These are phyloP conservation scores for Threskiornis aethiopicus DNA, from an alignment of 2,797 vertebrate genomes.

Conservation along the genomic window DNA sequence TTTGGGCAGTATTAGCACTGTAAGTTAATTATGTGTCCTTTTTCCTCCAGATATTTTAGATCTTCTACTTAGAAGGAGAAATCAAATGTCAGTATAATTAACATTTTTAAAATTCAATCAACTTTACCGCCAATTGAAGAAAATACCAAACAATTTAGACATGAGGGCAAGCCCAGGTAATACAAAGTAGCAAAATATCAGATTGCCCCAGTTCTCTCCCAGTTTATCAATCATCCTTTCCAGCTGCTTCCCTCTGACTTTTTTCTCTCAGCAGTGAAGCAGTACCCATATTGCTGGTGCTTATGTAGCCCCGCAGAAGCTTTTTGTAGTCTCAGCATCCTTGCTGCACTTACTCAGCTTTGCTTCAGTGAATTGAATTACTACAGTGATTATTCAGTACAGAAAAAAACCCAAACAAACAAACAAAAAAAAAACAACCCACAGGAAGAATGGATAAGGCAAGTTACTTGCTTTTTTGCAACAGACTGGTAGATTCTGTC, in stretches of 20 bases:
- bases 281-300: not conserved
- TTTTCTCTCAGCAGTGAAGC: not conserved
- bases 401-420: not conserved
- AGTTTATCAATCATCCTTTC: not conserved
- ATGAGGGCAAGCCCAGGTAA: not conserved
- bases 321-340: not conserved
- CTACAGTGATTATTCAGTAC: not conserved
- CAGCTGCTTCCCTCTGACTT: not conserved
- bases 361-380: not conserved
- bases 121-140: not conserved
- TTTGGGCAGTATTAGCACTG: not conserved
- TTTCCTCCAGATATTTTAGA: not conserved
- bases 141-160: not conserved
- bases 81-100: slow-evolving; percentile 38
- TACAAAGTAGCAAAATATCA: not conserved
- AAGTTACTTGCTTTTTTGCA: not conserved
- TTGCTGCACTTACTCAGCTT: not conserved
- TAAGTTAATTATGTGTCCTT: not conserved
- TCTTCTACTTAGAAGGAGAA: slow-evolving; percentile 4
- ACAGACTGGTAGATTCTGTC: not conserved
- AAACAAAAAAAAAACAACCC: no score
- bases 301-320: not conserved
- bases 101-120: not conserved
- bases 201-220: not conserved
- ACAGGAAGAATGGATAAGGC: not conserved